Base-by-base conservation (phyloP, 2,113 vertebrate species). In the Charina bottae region DNA sequence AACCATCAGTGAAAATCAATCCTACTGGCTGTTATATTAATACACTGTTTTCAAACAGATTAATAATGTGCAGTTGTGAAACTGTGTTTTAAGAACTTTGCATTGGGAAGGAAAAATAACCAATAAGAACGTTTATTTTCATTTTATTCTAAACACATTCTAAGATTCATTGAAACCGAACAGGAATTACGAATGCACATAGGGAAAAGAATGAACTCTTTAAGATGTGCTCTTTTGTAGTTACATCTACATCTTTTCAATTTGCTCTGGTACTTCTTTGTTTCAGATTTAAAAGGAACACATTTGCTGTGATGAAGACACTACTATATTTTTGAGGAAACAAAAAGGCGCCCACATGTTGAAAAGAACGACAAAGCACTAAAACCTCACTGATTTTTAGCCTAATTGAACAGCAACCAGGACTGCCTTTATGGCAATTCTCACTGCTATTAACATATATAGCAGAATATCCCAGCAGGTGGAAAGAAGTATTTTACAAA, bases 341-440 rank as follows among this genome's bases (percentile, higher is more conserved):
- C 11, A 85, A 89, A 94, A 93, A 42, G 37, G 46, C 90, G 90
- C 83, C 83, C 46, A 84, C 24, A 0, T 0, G n/a, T 90, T 94
- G 94, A 89, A 95, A 86, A 90, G 28, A 93, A 37, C 21, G 91
- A 91, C 64, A 95, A 54, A 90, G 5, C 42, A 87, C 53, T 90
- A 56, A 55, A n/a, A 87, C 49, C 90, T 6, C 94, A 53, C 87
- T 46, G 93, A 0, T 26, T 95, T 78, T 95, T 92, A 91, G 91
- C 78, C 56, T 87, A 93, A 90, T 0, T 92, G 93, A 96, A 87
- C 90, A 94, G 33, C 90, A 93, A 90, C 58, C 91, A 95, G 91
- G 84, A 83, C 26, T 58, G 90, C 87, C 89, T 87, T 88, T 89
- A 0, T 21, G 15, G 83, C 85, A 93, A 0, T 37, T 90, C 26